Evolutionary conservation across 2,888 invertebrate species (phyloP).

Genomic region (Habrosyne pyritoides): DNA sequence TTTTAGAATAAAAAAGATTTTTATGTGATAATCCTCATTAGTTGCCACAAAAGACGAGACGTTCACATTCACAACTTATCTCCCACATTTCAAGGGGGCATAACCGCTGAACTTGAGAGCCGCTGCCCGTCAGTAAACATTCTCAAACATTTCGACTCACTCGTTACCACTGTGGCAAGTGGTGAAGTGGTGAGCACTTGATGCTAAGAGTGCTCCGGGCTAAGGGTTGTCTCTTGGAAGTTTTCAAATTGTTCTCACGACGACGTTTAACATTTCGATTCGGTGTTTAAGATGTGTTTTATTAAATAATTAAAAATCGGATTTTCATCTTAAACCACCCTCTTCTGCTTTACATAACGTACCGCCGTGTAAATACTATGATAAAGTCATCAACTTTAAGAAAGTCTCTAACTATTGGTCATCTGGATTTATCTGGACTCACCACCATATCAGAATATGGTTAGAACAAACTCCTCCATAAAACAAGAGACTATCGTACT

Average conservation of each 20-base stretch:
- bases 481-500: too few relatives aligned
- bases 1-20: too few relatives aligned
- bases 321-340: too few relatives aligned
- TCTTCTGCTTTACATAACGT: too few relatives aligned
- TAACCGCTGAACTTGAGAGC: slow-evolving; percentile 1
- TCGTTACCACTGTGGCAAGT: slow-evolving; percentile 8
- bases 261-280: background rate
- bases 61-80: background rate
- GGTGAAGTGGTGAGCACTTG: background rate
- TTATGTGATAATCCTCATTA: background rate
- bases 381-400: too few relatives aligned
- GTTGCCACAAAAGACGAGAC: background rate
- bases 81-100: background rate
- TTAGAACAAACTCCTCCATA: background rate
- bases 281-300: background rate
- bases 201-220: slow-evolving; percentile 1
- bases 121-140: slow-evolving; percentile 5
- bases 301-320: too few relatives aligned
- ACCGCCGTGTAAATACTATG: background rate
- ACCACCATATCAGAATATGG: background rate
- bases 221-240: slow-evolving; percentile 9
- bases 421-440: too few relatives aligned
- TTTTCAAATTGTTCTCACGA: slow-evolving; percentile 1
- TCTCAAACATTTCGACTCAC: slow-evolving; percentile 7
- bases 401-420: too few relatives aligned